Evolutionary conservation across 2,888 invertebrate genomes (phyloP), one percentile per base, ranked within the genome.

Genomic region (Trichacis sp.): DNA sequence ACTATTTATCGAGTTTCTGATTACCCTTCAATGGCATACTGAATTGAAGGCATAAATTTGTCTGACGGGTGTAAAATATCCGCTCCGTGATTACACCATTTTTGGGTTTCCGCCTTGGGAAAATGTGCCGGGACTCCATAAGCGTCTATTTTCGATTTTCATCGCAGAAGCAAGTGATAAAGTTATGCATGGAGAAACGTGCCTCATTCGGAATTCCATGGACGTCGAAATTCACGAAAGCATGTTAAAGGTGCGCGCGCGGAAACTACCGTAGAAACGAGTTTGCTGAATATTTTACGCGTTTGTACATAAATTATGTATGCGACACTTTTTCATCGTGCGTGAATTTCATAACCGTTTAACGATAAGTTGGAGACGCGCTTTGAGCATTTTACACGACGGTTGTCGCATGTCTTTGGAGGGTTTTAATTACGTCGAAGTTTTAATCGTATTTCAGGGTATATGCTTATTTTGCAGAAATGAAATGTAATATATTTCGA

Each of bases 181-280:
- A 58, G 54, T 64, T 64, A 64, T 64, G 58, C 58, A 55, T 58
- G 50, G 58, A 64, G 55, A 59, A 55, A 64, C 64, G 55, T 59
- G 58, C 64, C 50, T 24, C 33, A 59, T 59, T 64, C 48, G 51
- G 47, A 51, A 64, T 64, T 64, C 59, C 55, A 55, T 51, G 51
- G 57, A 64, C 59, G 58, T 59, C 50, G 36, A 42, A 64, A 51
- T 33, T 55, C 51, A 51, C 43, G 62, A 47, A 64, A 59, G 64
- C 59, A 59, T 64, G 52, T 64, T 47, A 59, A 64, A 51, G 46
- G 63, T 54, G 45, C 53, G 45, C 53, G 43, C 42, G 33, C 55
- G 19, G 19, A 17, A 48, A 47, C 19, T 30, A 14, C 36, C 36
- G 47, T 42, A 53, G 50, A 45, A 57, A 58, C 46, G 46, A 54